A percentile compares a stretch with the other conserved stretches of the same genome.
Conservation (phyloP, 2,888 invertebrate species). For the Microctonus brassicae region DNA sequence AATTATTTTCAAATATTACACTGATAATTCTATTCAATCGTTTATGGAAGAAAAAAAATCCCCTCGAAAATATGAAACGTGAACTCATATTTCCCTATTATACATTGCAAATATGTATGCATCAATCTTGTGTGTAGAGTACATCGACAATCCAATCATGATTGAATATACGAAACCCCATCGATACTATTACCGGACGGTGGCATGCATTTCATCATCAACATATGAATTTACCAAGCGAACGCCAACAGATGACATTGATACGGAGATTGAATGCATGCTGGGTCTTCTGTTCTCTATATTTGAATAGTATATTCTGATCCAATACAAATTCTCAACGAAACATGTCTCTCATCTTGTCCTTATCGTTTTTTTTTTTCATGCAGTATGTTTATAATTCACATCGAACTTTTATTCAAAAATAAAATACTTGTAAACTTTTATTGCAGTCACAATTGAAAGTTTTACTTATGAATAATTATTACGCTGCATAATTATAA, state of each 20-base stretch:
- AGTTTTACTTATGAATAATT: too few relatives aligned
- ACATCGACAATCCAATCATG: constrained; percentile 24
- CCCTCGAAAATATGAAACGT: too few relatives aligned
- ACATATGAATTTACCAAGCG: neutral
- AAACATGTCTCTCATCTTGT: neutral
- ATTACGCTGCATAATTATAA: too few relatives aligned
- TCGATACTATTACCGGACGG: constrained; percentile 24
- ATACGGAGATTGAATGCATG: constrained; percentile 10
- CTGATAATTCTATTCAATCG: too few relatives aligned
- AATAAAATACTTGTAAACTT: too few relatives aligned
- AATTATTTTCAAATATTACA: too few relatives aligned
- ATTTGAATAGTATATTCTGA: neutral
- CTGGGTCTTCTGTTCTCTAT: neutral
- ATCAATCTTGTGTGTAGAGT: constrained; percentile 3
- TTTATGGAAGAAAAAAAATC: too few relatives aligned
- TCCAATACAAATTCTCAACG: neutral
- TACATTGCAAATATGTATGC: neutral
- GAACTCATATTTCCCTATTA: too few relatives aligned
- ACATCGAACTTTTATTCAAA: too few relatives aligned
- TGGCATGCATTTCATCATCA: constrained; percentile 8
- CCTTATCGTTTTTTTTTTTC: neutral
- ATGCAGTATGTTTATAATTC: neutral
- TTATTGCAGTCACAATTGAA: too few relatives aligned
- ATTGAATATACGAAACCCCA: constrained; percentile 26
- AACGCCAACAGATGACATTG: constrained; percentile 6